phyloP scores from a whole-genome alignment of 2,888 invertebrate species.

The Gymnoscelis rufifasciata region DNA sequence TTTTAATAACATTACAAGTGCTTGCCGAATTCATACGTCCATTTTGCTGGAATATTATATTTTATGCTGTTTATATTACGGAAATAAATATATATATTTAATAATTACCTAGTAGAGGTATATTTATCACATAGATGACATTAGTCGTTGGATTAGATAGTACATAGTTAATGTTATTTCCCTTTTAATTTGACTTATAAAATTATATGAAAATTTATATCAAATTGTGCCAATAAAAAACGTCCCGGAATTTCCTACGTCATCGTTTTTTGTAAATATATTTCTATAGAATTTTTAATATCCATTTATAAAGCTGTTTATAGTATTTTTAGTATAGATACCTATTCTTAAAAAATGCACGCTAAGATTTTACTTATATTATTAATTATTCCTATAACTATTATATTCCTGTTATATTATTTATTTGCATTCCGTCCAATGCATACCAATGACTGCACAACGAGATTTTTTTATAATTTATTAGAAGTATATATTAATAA shows the following conservation, averaged over 20 bases:
- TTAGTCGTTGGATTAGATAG: too few relatives aligned
- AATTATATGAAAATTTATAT: slow-evolving; percentile 33
- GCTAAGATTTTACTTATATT: slow-evolving; percentile 8
- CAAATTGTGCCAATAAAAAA: slow-evolving; percentile 50
- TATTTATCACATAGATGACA: too few relatives aligned
- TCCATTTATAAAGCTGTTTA: slow-evolving; percentile 40
- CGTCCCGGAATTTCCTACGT: slow-evolving; percentile 44
- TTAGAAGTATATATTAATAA: not conserved
- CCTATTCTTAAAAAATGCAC: slow-evolving; percentile 5
- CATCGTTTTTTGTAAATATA: slow-evolving; percentile 53
- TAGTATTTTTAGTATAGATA: slow-evolving; percentile 15
- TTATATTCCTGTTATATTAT: slow-evolving; percentile 5
- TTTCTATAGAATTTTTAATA: slow-evolving; percentile 52
- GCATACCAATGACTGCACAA: slow-evolving; percentile 1
- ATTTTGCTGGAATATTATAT: slow-evolving; percentile 25
- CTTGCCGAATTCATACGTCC: slow-evolving; percentile 33
- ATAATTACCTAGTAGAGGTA: too few relatives aligned
- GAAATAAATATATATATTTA: slow-evolving; percentile 6
- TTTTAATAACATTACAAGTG: slow-evolving; percentile 1
- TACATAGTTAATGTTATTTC: too few relatives aligned
- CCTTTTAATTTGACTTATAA: not conserved
- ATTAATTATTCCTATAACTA: too few relatives aligned
- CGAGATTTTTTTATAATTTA: not conserved
- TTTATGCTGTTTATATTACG: not conserved
- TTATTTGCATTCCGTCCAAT: slow-evolving; percentile 19